A percentile compares a stretch with the other conserved stretches of the same genome.
Evolutionary conservation across 1,140 invertebrate genomes (phyloP).

Genomic region (Lineus longissimus): DNA sequence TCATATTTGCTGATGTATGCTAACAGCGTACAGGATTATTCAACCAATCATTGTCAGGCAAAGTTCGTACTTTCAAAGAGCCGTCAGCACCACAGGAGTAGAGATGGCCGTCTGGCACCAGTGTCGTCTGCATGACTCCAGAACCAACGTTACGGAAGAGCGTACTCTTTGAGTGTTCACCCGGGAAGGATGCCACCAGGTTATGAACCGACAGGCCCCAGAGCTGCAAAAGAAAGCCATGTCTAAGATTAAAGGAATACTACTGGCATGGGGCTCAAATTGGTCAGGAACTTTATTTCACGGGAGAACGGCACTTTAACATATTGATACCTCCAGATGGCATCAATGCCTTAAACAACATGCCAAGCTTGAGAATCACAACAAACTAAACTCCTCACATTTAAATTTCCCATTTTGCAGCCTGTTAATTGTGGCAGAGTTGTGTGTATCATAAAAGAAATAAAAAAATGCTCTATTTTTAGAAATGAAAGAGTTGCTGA

Average conservation of each 20-base stretch:
- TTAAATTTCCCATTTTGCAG: background rate
- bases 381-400: background rate
- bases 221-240: slow-evolving; percentile 64
- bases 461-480: background rate
- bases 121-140: slow-evolving; percentile 90
- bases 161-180: slow-evolving; percentile 75
- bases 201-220: slow-evolving; percentile 86
- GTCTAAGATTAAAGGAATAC: too few species aligned
- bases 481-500: slow-evolving; percentile 46
- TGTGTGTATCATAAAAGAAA: background rate
- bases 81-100: slow-evolving; percentile 98
- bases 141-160: slow-evolving; percentile 96
- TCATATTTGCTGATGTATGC: too few species aligned
- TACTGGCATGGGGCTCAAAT: too few species aligned
- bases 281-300: background rate
- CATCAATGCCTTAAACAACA: background rate
- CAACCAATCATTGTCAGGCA: slow-evolving; percentile 59
- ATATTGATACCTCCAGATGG: background rate
- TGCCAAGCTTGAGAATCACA: background rate
- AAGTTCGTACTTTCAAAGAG: slow-evolving; percentile 92
- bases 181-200: slow-evolving; percentile 79
- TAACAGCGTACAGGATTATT: too few species aligned
- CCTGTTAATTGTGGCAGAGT: background rate
- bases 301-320: background rate
- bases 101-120: slow-evolving; percentile 76